Base-by-base conservation (phyloP, 2,797 vertebrate genomes). In the Glossophaga mutica region DNA sequence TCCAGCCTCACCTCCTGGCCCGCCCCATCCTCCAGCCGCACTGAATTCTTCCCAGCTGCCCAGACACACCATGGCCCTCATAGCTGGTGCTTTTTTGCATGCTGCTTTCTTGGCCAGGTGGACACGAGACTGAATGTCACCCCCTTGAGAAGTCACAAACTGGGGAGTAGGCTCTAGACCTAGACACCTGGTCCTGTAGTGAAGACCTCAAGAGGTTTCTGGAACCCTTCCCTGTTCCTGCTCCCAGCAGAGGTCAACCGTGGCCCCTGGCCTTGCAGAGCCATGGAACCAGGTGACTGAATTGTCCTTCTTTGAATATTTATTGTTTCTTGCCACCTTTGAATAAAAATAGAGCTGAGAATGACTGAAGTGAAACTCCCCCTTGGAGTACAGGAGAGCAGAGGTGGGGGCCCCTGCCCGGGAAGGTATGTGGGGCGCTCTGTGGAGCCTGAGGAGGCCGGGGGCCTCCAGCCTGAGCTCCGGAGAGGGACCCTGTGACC, bases 311-410 rank as follows among this genome's bases (percentile, higher is more conserved):
- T 92, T 79, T 44, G 57, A 94, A 74, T 48, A 29, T 83, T 92
- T 39, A 19, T 86, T 9, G 46, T 90, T 94, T 71, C 88, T 93
- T 83, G 87, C 24, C 96, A 95, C 97, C 73, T 95, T 84, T 76
- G 73, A 81, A 39, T 94, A 95, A 97, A 97, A 97, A 98, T 97
- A 98, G 95, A 96, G 65, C 89, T 65, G 97, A 95, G 94, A 91
- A 94, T 77, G 96, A 97, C 87, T 92, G 73, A 97, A 90, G 87
- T 95, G 94, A 92, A 82, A 74, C 55, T 15, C 84, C 48, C 42
- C 76, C 46, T 70, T 50, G 46, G 84, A 70, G 73, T 87, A 73
- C 32, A 46, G 57, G 81, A 93, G 81, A 70, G 62, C 32, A 34
- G 83, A 67, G 50, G 81, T 29, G 55, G 78, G 37, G 55, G 24